Conservation (phyloP, 2,113 vertebrate genomes). For the Arothron firmamentum region DNA sequence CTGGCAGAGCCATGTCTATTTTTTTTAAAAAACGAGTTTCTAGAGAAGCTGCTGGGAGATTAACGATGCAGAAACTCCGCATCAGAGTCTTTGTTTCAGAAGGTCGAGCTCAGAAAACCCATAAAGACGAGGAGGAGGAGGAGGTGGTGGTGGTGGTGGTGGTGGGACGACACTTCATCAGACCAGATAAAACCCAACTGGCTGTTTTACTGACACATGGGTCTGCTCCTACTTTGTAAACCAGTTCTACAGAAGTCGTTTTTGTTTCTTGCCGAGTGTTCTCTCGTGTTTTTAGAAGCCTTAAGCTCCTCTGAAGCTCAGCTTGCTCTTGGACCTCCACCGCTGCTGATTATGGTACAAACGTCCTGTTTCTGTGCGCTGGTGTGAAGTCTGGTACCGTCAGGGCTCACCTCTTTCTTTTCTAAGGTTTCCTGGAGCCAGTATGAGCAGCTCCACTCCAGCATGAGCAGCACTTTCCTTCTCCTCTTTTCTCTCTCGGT, state of each 20-base stretch:
- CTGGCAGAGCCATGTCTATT: slow-evolving; percentile 74
- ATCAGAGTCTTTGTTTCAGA: not conserved
- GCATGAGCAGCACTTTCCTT: slow-evolving; percentile 46
- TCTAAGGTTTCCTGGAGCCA: slow-evolving; percentile 56
- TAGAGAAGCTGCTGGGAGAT: slow-evolving; percentile 67
- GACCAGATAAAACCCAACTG: slow-evolving; percentile 40
- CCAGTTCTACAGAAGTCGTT: slow-evolving; percentile 54
- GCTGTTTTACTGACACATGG: slow-evolving; percentile 52
- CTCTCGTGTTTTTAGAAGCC: slow-evolving; percentile 57
- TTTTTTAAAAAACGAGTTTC: slow-evolving; percentile 73
- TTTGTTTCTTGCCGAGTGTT: slow-evolving; percentile 53
- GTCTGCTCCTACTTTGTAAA: slow-evolving; percentile 56
- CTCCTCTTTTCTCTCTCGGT: slow-evolving; percentile 54
- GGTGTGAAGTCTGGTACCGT: slow-evolving; percentile 61
- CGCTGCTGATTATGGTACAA: slow-evolving; percentile 53
- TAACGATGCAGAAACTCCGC: not conserved
- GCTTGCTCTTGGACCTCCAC: slow-evolving; percentile 46
- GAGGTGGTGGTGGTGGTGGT: too few species aligned
- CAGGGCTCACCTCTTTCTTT: slow-evolving; percentile 53
- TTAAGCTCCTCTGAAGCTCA: slow-evolving; percentile 44
- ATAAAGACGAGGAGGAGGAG: slow-evolving; percentile 12
- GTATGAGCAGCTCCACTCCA: slow-evolving; percentile 36
- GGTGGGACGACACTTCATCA: slow-evolving; percentile 49
- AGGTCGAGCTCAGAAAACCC: not conserved
- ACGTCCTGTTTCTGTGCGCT: slow-evolving; percentile 68